Percentiles rank a stretch among this genome's conserved stretches.
These are phyloP conservation scores for Suncus etruscus DNA, from an alignment of 2,113 vertebrate species.

Conservation along the genomic window DNA sequence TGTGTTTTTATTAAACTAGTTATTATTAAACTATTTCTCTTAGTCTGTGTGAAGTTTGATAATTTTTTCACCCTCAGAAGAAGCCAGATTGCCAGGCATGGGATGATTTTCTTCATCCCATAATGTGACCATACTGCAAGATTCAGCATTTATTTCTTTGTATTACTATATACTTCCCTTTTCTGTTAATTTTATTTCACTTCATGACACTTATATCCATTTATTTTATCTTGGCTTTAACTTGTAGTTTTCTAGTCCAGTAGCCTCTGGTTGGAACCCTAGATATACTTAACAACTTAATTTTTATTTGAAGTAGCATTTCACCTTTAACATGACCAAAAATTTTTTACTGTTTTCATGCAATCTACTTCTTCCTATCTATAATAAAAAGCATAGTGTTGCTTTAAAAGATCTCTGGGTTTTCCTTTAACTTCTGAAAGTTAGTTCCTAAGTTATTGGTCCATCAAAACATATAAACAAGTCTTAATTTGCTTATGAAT, in stretches of 20 bases:
- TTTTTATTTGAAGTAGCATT: neutral
- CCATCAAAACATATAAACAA: neutral
- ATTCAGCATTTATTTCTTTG: neutral
- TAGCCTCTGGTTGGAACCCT: neutral
- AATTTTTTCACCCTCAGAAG: neutral
- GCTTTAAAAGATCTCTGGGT: neutral
- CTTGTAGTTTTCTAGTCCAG: neutral
- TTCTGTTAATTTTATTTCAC: neutral
- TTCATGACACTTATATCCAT: neutral
- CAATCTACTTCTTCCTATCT: neutral
- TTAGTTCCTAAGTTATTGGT: neutral
- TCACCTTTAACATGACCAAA: conserved; percentile 19
- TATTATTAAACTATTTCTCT: neutral
- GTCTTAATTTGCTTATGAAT: neutral
- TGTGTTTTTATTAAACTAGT: neutral
- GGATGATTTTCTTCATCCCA: neutral
- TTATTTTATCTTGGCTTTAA: neutral
- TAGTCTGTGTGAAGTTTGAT: neutral
- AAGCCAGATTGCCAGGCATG: neutral
- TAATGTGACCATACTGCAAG: neutral
- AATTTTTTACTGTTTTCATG: neutral
- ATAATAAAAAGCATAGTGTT: neutral
- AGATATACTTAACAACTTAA: neutral
- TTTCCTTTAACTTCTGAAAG: neutral
- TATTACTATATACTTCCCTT: neutral